Evolutionary conservation across 2,888 invertebrate genomes (phyloP), one percentile per base, ranked within the genome.

Genomic region (Drosophila paracracens): DNA sequence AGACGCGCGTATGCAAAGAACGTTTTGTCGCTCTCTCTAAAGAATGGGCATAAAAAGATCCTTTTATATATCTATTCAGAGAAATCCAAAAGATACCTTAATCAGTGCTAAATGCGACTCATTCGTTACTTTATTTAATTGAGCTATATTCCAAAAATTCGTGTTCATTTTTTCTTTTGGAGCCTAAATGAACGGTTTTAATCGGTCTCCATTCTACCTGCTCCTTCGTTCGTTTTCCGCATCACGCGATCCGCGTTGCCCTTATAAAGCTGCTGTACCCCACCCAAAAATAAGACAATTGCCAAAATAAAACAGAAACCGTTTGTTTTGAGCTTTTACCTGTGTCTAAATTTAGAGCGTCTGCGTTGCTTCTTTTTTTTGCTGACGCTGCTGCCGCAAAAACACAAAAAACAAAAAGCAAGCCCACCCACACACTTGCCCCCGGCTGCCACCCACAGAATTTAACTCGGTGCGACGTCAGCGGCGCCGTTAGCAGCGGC

Each of bases 311-410:
- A 60, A 73, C 64, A 69, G 56, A 62, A 75, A 81, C 81, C 81
- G 76, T 74, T 83, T 78, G 83, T 73, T 84, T 76, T 88, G 65
- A 81, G 81, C 78, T 74, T 81, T 83, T 85, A 83, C 89, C 85
- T 89, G 89, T 84, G 31, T 65, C 87, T 85, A 85, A 85, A 81
- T 87, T 81, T 89, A 89, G 87, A 85, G 73, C 71, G 79, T 83
- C 89, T 88, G 79, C 71, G 74, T 71, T 77, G 79, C 25, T 54
- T 0, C 38, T 50, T n/a, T 53, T 35, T 75, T 66, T 68, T n/a
- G 85, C 86, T 89, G 88, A 89, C 86, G 90, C 72, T 81, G 73
- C 58, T 74, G 75, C 81, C 71, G 70, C 82, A 85, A 82, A 89
- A 57, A 70, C 38, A 68, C 38, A 68, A 53, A 69, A 66, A 51